Evolutionary conservation across 2,797 vertebrate species (phyloP).

Genomic region (Perodicticus potto): DNA sequence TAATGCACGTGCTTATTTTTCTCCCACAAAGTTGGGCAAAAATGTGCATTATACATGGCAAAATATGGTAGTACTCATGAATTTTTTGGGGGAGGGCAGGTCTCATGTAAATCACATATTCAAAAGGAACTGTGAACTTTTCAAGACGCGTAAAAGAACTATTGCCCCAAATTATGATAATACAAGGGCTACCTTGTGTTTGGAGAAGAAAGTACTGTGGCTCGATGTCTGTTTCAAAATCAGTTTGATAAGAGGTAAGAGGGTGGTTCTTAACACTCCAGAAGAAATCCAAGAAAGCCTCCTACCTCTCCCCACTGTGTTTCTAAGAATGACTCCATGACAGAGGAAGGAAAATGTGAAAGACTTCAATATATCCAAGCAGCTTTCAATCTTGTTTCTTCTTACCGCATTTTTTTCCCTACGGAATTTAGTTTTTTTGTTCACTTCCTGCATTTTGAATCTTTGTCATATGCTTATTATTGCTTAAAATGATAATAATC

Average conservation of each 20-base stretch:
- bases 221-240: background rate
- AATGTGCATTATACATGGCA: background rate
- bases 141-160: background rate
- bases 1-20: too few relatives aligned
- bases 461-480: background rate
- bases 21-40: too few relatives aligned
- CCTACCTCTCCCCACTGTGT: conserved; percentile 39
- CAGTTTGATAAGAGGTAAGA: background rate
- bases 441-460: background rate
- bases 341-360: conserved; percentile 59
- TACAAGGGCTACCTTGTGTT: background rate
- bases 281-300: conserved; percentile 38
- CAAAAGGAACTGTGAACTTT: background rate
- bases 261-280: background rate
- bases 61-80: too few relatives aligned
- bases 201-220: background rate
- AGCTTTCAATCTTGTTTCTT: conserved; percentile 50
- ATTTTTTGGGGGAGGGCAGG: background rate
- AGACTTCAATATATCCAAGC: conserved; percentile 5
- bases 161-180: background rate
- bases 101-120: conserved; percentile 7
- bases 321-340: conserved; percentile 46
- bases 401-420: conserved; percentile 42
- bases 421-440: conserved; percentile 3
- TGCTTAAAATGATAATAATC: background rate